Evolutionary conservation across 2,797 vertebrate genomes (phyloP).

Genomic region (Anableps anableps): DNA sequence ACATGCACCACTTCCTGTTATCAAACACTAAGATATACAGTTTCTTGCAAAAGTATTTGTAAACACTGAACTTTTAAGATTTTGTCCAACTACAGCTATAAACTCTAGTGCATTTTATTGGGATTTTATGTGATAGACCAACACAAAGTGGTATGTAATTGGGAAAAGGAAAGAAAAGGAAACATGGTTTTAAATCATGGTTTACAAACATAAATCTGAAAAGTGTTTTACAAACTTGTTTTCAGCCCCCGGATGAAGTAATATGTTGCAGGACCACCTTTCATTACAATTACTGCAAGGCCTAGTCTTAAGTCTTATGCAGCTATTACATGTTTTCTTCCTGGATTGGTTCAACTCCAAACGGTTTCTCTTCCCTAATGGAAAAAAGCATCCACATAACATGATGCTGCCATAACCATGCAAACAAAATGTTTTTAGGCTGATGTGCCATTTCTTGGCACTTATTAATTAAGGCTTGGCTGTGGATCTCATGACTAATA

Average conservation of each 20-base stretch:
- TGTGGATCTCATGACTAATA: background rate
- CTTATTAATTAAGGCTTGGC: background rate
- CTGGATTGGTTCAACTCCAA: background rate
- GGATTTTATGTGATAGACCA: background rate
- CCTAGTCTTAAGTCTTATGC: too few relatives aligned
- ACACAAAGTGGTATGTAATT: background rate
- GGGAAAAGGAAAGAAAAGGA: background rate
- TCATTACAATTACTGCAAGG: background rate
- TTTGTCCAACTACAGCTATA: background rate
- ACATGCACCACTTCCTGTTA: constrained; percentile 56
- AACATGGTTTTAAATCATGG: background rate
- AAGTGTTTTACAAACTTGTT: background rate
- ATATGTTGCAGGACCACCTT: background rate
- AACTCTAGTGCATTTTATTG: background rate
- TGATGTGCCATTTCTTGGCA: background rate
- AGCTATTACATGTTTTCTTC: background rate
- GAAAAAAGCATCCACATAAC: background rate
- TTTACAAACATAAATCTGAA: background rate
- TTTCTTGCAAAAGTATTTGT: background rate
- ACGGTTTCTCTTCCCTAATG: background rate
- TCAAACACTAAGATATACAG: constrained; percentile 16
- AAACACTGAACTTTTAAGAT: background rate
- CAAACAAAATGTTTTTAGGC: background rate
- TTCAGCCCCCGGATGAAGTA: background rate
- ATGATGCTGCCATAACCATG: background rate